Evolutionary conservation across 2,888 invertebrate genomes (phyloP).

Genomic region (Agrotis ipsilon): DNA sequence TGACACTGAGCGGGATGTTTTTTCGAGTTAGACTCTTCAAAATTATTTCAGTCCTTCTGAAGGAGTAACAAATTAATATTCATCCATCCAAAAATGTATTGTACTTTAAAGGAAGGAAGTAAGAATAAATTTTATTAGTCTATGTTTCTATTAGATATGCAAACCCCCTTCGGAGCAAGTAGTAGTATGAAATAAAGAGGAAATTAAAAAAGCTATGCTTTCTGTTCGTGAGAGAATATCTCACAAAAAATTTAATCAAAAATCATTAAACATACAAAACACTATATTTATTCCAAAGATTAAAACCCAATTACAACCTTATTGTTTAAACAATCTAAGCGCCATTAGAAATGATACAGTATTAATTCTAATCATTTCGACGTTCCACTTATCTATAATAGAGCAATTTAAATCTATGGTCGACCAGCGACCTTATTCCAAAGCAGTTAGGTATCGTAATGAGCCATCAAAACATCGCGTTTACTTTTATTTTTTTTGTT

Average conservation of each 20-base stretch:
- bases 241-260: constrained; percentile 1
- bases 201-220: neutral
- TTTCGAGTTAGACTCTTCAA: too few relatives aligned
- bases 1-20: too few relatives aligned
- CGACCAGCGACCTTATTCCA: constrained; percentile 45
- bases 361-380: constrained; percentile 46
- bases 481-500: constrained; percentile 55
- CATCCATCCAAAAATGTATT: too few relatives aligned
- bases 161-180: too few relatives aligned
- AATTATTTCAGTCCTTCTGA: too few relatives aligned
- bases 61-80: too few relatives aligned
- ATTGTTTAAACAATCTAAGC: constrained; percentile 40
- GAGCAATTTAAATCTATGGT: constrained; percentile 59
- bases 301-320: constrained; percentile 16
- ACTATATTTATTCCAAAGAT: constrained; percentile 15
- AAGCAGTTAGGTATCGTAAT: constrained; percentile 42
- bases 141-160: too few relatives aligned
- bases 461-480: constrained; percentile 39
- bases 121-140: too few relatives aligned
- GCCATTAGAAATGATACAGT: constrained; percentile 54
- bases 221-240: neutral
- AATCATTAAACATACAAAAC: constrained; percentile 15
- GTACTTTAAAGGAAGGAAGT: too few relatives aligned
- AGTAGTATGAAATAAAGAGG: too few relatives aligned
- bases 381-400: constrained; percentile 57